Conservation (phyloP, 2,113 vertebrate genomes). For the Anguilla rostrata region DNA sequence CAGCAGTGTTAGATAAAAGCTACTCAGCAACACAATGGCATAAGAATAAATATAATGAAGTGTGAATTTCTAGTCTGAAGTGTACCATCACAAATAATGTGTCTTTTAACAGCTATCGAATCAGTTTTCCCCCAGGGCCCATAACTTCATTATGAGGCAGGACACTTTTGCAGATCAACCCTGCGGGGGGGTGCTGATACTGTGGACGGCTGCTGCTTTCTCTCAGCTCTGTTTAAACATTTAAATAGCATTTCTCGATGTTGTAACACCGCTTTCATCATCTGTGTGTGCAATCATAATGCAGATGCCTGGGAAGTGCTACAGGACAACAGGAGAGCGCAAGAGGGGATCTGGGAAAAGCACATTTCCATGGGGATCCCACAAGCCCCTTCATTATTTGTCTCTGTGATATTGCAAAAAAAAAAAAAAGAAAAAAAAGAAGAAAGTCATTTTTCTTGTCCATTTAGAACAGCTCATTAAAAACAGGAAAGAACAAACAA, state of each 20-base stretch:
- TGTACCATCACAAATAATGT: slow-evolving; percentile 52
- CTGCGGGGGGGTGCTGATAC: slow-evolving; percentile 63
- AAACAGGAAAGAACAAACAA: slow-evolving; percentile 94
- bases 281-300: slow-evolving; percentile 48
- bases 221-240: slow-evolving; percentile 62
- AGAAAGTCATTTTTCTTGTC: slow-evolving; percentile 89
- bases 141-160: slow-evolving; percentile 65
- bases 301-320: slow-evolving; percentile 52
- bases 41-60: slow-evolving; percentile 45
- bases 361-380: slow-evolving; percentile 69
- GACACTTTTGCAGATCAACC: slow-evolving; percentile 42
- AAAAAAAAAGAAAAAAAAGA: slow-evolving; percentile 65
- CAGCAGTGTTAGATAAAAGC: slow-evolving; percentile 19
- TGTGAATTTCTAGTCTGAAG: slow-evolving; percentile 52
- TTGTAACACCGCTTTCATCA: slow-evolving; percentile 53
- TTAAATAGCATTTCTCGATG: slow-evolving; percentile 55
- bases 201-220: slow-evolving; percentile 30
- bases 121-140: slow-evolving; percentile 40
- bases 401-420: slow-evolving; percentile 90
- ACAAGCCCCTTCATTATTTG: slow-evolving; percentile 75
- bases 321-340: slow-evolving; percentile 54
- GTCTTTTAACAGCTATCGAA: slow-evolving; percentile 40
- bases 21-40: slow-evolving; percentile 44
- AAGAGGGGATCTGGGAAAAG: slow-evolving; percentile 6
- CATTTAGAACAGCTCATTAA: slow-evolving; percentile 99